These are phyloP conservation scores for Platyscapa corneri DNA, from an alignment of 1,140 invertebrate genomes.

Conservation along the genomic window DNA sequence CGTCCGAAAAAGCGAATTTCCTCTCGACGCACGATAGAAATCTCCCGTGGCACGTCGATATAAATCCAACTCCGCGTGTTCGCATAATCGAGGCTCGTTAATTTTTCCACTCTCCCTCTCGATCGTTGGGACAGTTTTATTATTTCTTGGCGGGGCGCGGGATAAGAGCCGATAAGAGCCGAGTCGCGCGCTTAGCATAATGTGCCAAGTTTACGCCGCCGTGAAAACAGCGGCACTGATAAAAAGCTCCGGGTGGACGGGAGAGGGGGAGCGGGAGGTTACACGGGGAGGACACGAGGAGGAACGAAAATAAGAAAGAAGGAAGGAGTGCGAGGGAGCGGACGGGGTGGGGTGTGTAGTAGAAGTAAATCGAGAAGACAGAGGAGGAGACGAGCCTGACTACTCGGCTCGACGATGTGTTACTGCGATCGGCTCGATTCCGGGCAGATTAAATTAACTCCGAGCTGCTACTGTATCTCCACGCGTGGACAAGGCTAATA, in stretches of 20 bases:
- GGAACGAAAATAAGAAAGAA: too few relatives aligned
- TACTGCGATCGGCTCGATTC: conserved; percentile 11
- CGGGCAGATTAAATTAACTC: conserved; percentile 48
- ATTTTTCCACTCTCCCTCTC: neutral
- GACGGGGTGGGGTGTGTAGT: neutral
- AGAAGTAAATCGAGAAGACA: neutral
- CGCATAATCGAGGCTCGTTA: conserved; percentile 9
- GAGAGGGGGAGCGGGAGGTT: too few relatives aligned
- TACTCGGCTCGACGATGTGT: neutral
- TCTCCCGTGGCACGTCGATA: conserved; percentile 20
- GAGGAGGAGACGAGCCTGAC: neutral
- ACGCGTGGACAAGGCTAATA: conserved; percentile 28
- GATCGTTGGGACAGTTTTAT: conserved; percentile 10
- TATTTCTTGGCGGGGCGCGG: neutral
- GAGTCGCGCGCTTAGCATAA: neutral
- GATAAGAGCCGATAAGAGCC: neutral
- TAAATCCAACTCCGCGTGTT: conserved; percentile 31
- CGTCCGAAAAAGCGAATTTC: conserved; percentile 17
- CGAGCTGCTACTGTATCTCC: conserved; percentile 40
- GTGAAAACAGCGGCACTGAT: neutral
- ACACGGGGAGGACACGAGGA: too few relatives aligned
- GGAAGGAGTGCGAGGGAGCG: neutral
- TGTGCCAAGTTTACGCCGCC: neutral
- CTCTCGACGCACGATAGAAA: conserved; percentile 31
- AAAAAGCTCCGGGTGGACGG: too few relatives aligned